Conservation (phyloP, 2,888 invertebrate species). For the Bibio marci region DNA sequence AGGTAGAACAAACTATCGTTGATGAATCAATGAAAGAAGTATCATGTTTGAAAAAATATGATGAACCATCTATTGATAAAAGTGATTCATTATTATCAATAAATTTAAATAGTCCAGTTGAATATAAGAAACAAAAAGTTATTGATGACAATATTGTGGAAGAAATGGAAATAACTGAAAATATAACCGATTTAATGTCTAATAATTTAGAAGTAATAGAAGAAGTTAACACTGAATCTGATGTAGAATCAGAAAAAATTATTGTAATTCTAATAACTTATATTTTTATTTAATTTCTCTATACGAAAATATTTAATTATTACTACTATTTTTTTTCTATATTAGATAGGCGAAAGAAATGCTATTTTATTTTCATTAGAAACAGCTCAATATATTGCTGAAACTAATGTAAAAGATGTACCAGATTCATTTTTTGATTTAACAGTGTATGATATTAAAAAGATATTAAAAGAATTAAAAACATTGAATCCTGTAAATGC, state of each 20-base stretch:
- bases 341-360: slow-evolving; percentile 54
- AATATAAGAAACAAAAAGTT: slow-evolving; percentile 3
- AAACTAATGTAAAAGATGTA: slow-evolving; percentile 39
- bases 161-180: too few species aligned
- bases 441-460: slow-evolving; percentile 63
- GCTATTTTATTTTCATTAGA: slow-evolving; percentile 53
- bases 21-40: slow-evolving; percentile 5
- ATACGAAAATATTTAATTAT: too few species aligned
- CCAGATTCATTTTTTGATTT: slow-evolving; percentile 82
- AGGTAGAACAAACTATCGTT: too few species aligned
- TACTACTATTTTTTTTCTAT: too few species aligned
- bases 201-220: slow-evolving; percentile 16
- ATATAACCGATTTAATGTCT: too few species aligned
- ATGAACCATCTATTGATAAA: background rate
- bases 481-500: slow-evolving; percentile 44
- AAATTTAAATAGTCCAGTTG: background rate
- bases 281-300: background rate
- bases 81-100: background rate
- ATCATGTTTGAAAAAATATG: slow-evolving; percentile 11
- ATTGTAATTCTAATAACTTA: background rate
- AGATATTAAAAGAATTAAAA: slow-evolving; percentile 55
- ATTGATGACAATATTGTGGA: too few species aligned
- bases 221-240: slow-evolving; percentile 10
- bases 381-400: slow-evolving; percentile 28
- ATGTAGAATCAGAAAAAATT: background rate